A percentile compares a stretch with the other conserved stretches of the same genome.
phyloP scores from a whole-genome alignment of 2,113 vertebrate species.

The Picathartes gymnocephalus region DNA sequence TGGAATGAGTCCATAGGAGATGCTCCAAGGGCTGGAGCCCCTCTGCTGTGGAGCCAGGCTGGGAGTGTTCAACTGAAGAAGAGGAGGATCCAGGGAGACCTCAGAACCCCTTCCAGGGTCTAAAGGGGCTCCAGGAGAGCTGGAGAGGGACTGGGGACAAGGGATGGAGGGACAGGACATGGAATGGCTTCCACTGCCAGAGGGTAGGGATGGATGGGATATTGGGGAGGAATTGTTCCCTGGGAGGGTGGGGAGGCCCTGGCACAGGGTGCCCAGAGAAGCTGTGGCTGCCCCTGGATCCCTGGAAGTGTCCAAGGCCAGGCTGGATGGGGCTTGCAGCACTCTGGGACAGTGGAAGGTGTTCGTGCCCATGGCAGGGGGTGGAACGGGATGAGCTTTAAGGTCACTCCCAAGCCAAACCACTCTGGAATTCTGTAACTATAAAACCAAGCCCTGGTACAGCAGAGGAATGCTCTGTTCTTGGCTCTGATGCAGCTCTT shows the following conservation, averaged over 20 bases:
- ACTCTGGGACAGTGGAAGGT: fast-evolving
- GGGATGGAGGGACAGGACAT: neutral
- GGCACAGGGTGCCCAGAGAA: neutral
- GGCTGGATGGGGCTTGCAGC: fast-evolving
- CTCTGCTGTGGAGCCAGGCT: neutral
- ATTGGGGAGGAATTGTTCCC: neutral
- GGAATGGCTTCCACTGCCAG: neutral
- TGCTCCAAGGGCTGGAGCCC: neutral
- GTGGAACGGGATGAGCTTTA: neutral
- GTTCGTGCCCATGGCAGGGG: neutral
- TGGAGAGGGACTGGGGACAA: neutral
- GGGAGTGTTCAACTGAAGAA: neutral
- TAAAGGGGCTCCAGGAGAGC: neutral
- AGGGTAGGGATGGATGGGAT: fast-evolving
- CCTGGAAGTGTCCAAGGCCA: neutral
- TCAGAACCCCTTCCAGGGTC: fast-evolving
- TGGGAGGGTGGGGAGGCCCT: neutral
- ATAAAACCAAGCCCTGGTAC: neutral
- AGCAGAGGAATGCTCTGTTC: neutral
- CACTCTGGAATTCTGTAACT: neutral
- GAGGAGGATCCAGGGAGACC: fast-evolving
- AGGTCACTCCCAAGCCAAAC: neutral
- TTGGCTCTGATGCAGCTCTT: neutral
- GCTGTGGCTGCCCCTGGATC: neutral
- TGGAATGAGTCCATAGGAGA: neutral